Conservation (phyloP, 2,797 vertebrate genomes). For the Bradypodion pumilum region DNA sequence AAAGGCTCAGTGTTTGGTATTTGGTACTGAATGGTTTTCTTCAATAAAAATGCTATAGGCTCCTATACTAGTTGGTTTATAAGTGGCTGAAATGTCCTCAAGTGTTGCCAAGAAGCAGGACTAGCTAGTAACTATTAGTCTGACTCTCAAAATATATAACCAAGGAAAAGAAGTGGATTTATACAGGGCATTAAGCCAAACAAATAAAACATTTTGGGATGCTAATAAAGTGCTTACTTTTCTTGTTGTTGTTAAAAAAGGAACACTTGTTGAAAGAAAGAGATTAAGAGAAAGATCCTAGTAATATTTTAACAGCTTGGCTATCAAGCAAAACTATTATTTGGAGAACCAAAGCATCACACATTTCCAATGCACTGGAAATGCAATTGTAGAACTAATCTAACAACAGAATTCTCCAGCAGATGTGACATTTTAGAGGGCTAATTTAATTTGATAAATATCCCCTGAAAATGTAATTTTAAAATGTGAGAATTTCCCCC, state of each 20-base stretch:
- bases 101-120: not conserved
- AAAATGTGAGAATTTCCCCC: conserved; percentile 34
- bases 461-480: conserved; percentile 46
- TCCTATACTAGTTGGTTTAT: not conserved
- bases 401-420: conserved; percentile 40
- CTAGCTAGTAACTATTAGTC: not conserved
- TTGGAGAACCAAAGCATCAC: conserved; percentile 36
- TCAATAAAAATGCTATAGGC: not conserved
- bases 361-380: conserved; percentile 32
- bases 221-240: conserved; percentile 32
- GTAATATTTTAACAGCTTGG: conserved; percentile 12
- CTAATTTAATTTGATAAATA: conserved; percentile 56
- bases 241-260: too few relatives aligned
- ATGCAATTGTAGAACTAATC: conserved; percentile 44
- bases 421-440: conserved; percentile 48
- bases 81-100: conserved; percentile 13
- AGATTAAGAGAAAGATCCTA: not conserved
- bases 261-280: conserved; percentile 17
- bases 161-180: conserved; percentile 21
- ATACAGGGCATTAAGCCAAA: conserved; percentile 22
- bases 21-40: not conserved
- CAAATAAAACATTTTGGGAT: not conserved
- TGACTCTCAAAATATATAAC: conserved; percentile 8
- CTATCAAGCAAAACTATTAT: conserved; percentile 10
- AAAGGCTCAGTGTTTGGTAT: not conserved